phyloP scores from a whole-genome alignment of 2,888 invertebrate genomes.

The Drosophila rellima region DNA sequence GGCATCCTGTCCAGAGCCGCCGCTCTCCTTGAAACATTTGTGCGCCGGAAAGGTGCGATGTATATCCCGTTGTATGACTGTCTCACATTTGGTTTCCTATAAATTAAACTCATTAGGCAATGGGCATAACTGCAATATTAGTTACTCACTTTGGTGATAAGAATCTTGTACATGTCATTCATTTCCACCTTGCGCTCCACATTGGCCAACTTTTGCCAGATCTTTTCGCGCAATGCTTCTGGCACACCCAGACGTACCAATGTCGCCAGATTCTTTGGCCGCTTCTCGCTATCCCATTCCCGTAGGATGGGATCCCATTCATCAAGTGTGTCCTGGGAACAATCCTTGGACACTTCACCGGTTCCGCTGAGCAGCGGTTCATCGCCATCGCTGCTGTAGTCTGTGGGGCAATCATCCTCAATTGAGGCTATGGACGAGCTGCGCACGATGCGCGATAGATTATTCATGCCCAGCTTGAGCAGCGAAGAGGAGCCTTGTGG shows the following conservation, averaged over 20 bases:
- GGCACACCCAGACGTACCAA: conserved; percentile 96
- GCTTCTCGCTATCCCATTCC: conserved; percentile 88
- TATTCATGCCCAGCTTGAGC: conserved; percentile 85
- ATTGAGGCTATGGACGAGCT: conserved; percentile 85
- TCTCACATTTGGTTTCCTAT: conserved; percentile 97
- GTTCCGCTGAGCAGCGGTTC: conserved; percentile 99
- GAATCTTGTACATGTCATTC: conserved; percentile 96
- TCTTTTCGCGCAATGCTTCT: conserved; percentile 97
- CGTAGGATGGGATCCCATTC: conserved; percentile 96
- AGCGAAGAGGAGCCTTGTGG: conserved; percentile 80
- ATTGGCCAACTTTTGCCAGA: conserved; percentile 98
- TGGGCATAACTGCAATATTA: neutral
- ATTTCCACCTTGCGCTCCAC: conserved; percentile 93
- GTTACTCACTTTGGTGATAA: conserved; percentile 94
- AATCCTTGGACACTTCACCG: conserved; percentile 98
- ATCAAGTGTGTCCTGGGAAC: conserved; percentile 95
- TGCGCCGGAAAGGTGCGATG: conserved; percentile 99
- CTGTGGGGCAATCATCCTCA: conserved; percentile 85
- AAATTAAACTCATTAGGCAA: neutral
- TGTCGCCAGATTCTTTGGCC: conserved; percentile 94
- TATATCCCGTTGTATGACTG: conserved; percentile 98
- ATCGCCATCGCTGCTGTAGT: conserved; percentile 91
- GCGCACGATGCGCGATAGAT: conserved; percentile 85
- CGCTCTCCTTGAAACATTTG: conserved; percentile 98
- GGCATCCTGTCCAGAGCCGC: conserved; percentile 97